Evolutionary conservation across 2,113 vertebrate species (phyloP), one percentile per base, ranked within the genome.

Genomic region (Amia ocellicauda): DNA sequence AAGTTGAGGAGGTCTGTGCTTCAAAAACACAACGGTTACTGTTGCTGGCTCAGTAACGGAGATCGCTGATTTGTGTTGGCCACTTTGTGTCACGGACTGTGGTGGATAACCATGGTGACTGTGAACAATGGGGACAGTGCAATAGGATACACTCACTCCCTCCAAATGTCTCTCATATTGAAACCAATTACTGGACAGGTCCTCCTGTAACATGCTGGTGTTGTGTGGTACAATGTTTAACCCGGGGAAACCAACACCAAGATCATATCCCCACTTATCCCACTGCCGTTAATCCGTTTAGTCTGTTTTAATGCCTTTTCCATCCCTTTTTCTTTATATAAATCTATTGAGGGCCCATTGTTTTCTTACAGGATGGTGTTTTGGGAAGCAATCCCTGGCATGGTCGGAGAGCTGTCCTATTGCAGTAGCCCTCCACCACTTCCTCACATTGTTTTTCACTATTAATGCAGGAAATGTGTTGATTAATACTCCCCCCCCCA

Each of bases 361-460:
- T 71, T 45, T 49, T 23, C 42, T n/a, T 42, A 29, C 23, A 55
- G 53, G 28, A 60, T 47, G 56, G 17, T 60, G 11, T 53, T 49
- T 40, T 23, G 63, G 43, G 26, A 69, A 70, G 71, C 45, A 64
- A 66, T 59, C 40, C 43, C 31, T 28, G 27, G 40, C 40, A 14
- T 28, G 52, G 57, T 24, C 19, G 69, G 58, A 47, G 24, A 64
- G 58, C 27, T 23, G 24, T 23, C 16, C 24, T 51, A 43, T 14
- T 23, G 50, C 62, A 61, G 41, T 61, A 52, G 60, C 70, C 52
- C 41, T 67, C 64, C 59, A 80, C 49, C 23, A 76, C 78, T 82
- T 86, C 83, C 81, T 76, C 47, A 75, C 66, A 86, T 88, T 88
- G 84, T 85, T 64, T 64, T n/a, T n/a, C 40, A 22, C 55, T 68